Conservation (phyloP, 2,888 invertebrate species). For the Drosophila meridionalis region DNA sequence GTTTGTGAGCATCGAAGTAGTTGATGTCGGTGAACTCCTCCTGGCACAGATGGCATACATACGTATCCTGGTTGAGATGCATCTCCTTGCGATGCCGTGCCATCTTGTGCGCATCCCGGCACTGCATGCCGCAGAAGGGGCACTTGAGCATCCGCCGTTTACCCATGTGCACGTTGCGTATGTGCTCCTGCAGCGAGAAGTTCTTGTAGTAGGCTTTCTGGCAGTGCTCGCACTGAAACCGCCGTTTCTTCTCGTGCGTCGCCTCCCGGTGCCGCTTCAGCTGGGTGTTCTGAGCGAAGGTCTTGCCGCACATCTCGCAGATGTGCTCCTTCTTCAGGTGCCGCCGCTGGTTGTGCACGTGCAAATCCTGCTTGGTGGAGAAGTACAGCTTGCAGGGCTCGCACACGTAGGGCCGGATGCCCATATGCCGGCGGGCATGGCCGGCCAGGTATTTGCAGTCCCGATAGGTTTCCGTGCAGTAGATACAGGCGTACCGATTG, state of each 20-base stretch:
- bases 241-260: slow-evolving; percentile 81
- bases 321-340: slow-evolving; percentile 81
- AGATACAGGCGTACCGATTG: slow-evolving; percentile 80
- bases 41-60: slow-evolving; percentile 75
- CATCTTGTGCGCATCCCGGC: slow-evolving; percentile 83
- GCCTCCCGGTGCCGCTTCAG: slow-evolving; percentile 81
- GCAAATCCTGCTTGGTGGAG: slow-evolving; percentile 81
- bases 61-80: slow-evolving; percentile 78
- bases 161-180: slow-evolving; percentile 82
- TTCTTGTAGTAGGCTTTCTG: slow-evolving; percentile 82
- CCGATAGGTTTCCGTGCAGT: slow-evolving; percentile 79
- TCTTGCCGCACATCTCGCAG: slow-evolving; percentile 82
- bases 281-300: slow-evolving; percentile 81
- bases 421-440: slow-evolving; percentile 81
- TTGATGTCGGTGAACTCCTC: slow-evolving; percentile 82
- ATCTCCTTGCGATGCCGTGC: slow-evolving; percentile 81
- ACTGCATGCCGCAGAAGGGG: slow-evolving; percentile 82
- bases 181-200: slow-evolving; percentile 81
- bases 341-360: slow-evolving; percentile 81
- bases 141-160: slow-evolving; percentile 80
- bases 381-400: slow-evolving; percentile 80
- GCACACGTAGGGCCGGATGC: slow-evolving; percentile 82
- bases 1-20: slow-evolving; percentile 82
- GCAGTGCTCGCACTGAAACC: slow-evolving; percentile 76
- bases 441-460: slow-evolving; percentile 82